Base-by-base conservation (phyloP, 2,888 invertebrate genomes). In the Scelioninae gen. 1 region DNA sequence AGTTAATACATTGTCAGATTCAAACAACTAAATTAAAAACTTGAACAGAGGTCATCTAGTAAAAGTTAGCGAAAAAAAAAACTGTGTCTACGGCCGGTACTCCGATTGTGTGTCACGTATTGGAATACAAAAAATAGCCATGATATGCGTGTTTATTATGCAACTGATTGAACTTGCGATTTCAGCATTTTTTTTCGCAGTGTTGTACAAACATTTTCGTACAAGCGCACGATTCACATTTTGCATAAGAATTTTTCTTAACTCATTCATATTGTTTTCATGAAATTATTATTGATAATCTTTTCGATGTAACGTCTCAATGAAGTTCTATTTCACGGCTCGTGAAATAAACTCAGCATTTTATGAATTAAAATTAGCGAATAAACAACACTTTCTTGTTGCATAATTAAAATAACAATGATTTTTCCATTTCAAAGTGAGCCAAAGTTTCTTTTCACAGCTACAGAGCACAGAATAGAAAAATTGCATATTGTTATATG, bases 51-150 rank as follows among this genome's bases (percentile, higher is more conserved):
- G 62, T 45, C 51, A 16, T 15, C 55, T 72, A 79, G 78, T 72
- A 72, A 79, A 79, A 69, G 78, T 79, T 40, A 53, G 51, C 65
- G 58, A 71, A 72, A 49, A 78, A 78, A 72, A 49, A 78, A 78
- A 72, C 60, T 74, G 53, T 74, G 66, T 47, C 65, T 78, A 72
- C 43, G 43, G 71, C 40, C 43, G 43, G 71, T 49, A 71, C 65
- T 71, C 71, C 65, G 78, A 78, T 78, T 78, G 78, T 78, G 58
- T 78, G 71, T 78, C 78, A 78, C 78, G 78, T 71, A 71, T 65
- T 29, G 51, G 65, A 43, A 58, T 40, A 78, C 69, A 72, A 78
- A 78, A 78, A 65, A 56, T 56, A 77, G 56, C 71, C 71, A 71
- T 72, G 60, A 60, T 79, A 72, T 49, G 23, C n/a, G 77, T 34